Conservation (phyloP, 2,113 vertebrate species). For the Ammodytes marinus region DNA sequence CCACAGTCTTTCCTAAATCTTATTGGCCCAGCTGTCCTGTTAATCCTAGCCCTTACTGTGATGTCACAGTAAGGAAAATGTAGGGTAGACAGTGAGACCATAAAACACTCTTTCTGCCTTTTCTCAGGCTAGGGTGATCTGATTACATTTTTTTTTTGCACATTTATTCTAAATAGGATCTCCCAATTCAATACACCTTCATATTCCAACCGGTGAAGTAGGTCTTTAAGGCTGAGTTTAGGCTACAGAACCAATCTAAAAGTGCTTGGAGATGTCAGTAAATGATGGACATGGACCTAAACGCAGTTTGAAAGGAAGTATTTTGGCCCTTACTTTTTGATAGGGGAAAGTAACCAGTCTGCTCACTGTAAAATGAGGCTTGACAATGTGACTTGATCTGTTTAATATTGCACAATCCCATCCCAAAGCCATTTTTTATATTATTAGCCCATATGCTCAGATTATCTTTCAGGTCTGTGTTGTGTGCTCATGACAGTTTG, state of each 20-base stretch:
- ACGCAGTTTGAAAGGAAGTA: conserved; percentile 3
- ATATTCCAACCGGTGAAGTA: too few species aligned
- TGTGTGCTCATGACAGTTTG: neutral
- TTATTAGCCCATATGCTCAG: neutral
- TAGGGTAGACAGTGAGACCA: too few species aligned
- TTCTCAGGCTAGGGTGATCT: too few species aligned
- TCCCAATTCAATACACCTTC: too few species aligned
- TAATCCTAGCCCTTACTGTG: too few species aligned
- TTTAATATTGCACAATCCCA: conserved; percentile 16
- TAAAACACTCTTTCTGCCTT: too few species aligned
- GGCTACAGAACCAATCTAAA: neutral
- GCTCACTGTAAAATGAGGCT: neutral
- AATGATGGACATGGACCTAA: neutral
- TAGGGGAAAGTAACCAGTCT: neutral
- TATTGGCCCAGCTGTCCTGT: too few species aligned
- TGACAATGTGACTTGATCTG: neutral
- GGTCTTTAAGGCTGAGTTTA: neutral
- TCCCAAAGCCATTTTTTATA: neutral
- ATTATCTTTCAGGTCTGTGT: conserved; percentile 1
- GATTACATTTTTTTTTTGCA: too few species aligned
- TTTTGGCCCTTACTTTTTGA: conserved; percentile 4
- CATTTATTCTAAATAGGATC: too few species aligned
- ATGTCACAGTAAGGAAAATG: too few species aligned
- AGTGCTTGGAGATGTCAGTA: conserved; percentile 7
- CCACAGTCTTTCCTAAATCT: too few species aligned